Base-by-base conservation (phyloP, 2,113 vertebrate genomes). In the Myodes glareolus region DNA sequence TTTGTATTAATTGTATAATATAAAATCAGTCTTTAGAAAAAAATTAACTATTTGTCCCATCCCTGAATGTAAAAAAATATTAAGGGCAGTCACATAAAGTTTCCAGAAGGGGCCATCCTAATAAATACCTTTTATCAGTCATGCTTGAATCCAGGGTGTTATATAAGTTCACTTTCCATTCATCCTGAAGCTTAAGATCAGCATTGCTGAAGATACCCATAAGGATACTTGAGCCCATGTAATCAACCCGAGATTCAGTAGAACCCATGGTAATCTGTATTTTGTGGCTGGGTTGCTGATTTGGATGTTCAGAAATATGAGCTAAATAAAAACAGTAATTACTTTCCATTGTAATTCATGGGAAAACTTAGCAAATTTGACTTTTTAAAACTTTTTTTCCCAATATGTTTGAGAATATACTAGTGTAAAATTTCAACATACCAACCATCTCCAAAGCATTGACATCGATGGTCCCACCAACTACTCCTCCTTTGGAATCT, bases 141-240 rank as follows among this genome's bases (percentile, higher is more conserved):
- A 99, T 98, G 98, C 99, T 99, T 0, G 99, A 99, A 81, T 99
- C 99, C 25, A 99, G 80, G 5, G 99, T 97, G 82, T 98, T 99
- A 97, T 99, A 99, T 65, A 99, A 98, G 96, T 99, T 99, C 97
- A 99, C 99, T 98, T 99, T 99, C 99, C 99, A 99, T 89, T 99
- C 99, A 50, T 99, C 99, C 96, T 99, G 99, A 45, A 99, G 99
- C 98, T 99, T 99, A 90, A 99, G 99, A 96, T 99, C 99, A 7
- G 99, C 99, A 58, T 99, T 99, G 98, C 99, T 99, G 98, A 99
- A 99, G 94, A 99, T 99, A 1, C 99, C 99, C 99, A 99, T 99
- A 86, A 99, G 98, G 98, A 99, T 99, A 96, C 99, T 99, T 96
- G 99, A 99, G 77, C 99, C 99, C 99, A 99, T 99, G 95, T 99